Base-by-base conservation (phyloP, 2,888 invertebrate genomes). In the Zootermopsis nevadensis region DNA sequence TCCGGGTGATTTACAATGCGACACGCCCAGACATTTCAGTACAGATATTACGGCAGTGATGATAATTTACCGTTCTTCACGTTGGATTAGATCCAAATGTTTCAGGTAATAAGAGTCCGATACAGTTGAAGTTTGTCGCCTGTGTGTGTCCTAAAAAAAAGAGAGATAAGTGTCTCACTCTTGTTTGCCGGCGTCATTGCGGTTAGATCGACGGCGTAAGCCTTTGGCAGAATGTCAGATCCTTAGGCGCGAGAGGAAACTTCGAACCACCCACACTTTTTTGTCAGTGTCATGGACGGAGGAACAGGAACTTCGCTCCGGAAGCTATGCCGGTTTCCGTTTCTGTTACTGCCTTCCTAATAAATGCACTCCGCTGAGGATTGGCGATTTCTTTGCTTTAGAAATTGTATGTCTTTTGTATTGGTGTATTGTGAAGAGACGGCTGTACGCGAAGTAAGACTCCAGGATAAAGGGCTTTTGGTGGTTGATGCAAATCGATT, bases 321-420 rank as follows among this genome's bases (percentile, higher is more conserved):
- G 48, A 48, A 48, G 19, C 10, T 4, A 27, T 60, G 60, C 8
- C 60, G 48, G 19, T 27, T 60, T 60, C 60, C n/a, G 60, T 60
- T 60, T 7, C 7, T 60, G 60, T 60, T 60, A 27, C 4, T 60
- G 60, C 60, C 60, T 4, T 60, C 2, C 60, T 55, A 60, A 60
- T n/a, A 27, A 15, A n/a, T n/a, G 60, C 60, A 10, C 27, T 60
- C 60, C 60, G n/a, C 60, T 60, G 27, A 27, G 60, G 27, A 60
- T 6, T 60, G 60, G n/a, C n/a, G 60, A 27, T 7, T 60, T 60
- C 53, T 60, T 27, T 60, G 48, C 48, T 60, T 60, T 60, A 27
- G 60, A 60, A 60, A 60, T 27, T 60, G 60, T 60, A 27, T 60
- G 60, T 60, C n/a, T 60, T 60, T 60, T 60, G 60, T 60, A 60